Evolutionary conservation across 2,113 vertebrate genomes (phyloP).

Genomic region (Corydoras sp.): DNA sequence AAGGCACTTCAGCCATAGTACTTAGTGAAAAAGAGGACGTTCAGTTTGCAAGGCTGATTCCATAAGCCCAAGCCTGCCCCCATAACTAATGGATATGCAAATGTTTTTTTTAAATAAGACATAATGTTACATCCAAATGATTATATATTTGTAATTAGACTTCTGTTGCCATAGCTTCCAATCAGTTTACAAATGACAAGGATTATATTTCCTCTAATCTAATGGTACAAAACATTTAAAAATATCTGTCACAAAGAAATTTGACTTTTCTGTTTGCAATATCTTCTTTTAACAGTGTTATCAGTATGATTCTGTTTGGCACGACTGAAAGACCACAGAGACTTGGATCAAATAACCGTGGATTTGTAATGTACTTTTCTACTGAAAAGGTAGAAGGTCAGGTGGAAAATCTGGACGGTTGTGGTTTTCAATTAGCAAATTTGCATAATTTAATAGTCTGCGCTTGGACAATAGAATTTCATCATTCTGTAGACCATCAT

Average conservation of each 20-base stretch:
- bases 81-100: too few relatives aligned
- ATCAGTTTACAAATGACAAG: slow-evolving; percentile 27
- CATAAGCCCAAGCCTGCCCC: too few relatives aligned
- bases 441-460: slow-evolving; percentile 48
- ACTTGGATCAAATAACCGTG: slow-evolving; percentile 14
- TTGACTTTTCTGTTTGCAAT: slow-evolving; percentile 10
- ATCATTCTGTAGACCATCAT: slow-evolving; percentile 32
- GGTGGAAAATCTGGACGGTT: slow-evolving; percentile 30
- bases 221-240: slow-evolving; percentile 8
- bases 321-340: slow-evolving; percentile 11
- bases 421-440: slow-evolving; percentile 43
- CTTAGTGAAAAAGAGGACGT: too few relatives aligned
- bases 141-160: not conserved
- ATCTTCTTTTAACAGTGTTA: slow-evolving; percentile 22
- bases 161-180: slow-evolving; percentile 9
- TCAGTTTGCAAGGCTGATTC: too few relatives aligned
- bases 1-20: too few relatives aligned
- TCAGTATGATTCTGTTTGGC: slow-evolving; percentile 17
- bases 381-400: slow-evolving; percentile 26
- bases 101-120: too few relatives aligned
- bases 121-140: not conserved
- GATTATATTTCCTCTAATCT: slow-evolving; percentile 12
- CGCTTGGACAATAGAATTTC: slow-evolving; percentile 39
- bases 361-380: slow-evolving; percentile 18
- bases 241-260: slow-evolving; percentile 19